Evolutionary conservation across 2,113 vertebrate genomes (phyloP).

Genomic region (Hemibagrus wyckioides): DNA sequence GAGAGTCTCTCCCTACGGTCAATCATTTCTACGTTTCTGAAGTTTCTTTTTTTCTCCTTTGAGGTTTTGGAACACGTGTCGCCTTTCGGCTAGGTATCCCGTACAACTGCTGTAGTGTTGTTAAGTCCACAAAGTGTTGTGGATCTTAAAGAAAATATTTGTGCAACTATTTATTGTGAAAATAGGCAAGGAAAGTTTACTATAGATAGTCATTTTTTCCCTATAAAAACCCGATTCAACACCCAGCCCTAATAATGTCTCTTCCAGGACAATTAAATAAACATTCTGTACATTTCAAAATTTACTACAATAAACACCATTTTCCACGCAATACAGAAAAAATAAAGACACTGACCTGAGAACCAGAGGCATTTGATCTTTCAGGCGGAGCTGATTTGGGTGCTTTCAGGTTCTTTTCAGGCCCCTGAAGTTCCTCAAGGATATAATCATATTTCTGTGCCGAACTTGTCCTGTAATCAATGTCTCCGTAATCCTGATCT

Average conservation of each 20-base stretch:
- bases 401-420: slow-evolving; percentile 75
- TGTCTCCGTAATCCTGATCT: slow-evolving; percentile 93
- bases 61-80: too few species aligned
- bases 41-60: too few species aligned
- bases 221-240: too few species aligned
- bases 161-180: too few species aligned
- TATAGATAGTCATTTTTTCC: too few species aligned
- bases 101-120: too few species aligned
- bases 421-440: slow-evolving; percentile 76
- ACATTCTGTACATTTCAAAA: not conserved
- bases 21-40: too few species aligned
- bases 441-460: slow-evolving; percentile 83
- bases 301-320: not conserved
- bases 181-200: too few species aligned
- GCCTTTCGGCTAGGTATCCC: too few species aligned
- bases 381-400: slow-evolving; percentile 60
- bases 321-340: not conserved
- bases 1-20: too few species aligned
- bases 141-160: too few species aligned
- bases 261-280: not conserved
- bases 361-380: slow-evolving; percentile 69
- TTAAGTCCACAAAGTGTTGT: too few species aligned
- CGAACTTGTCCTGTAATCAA: slow-evolving; percentile 87
- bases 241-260: not conserved
- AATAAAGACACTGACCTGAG: slow-evolving; percentile 64